phyloP scores from a whole-genome alignment of 2,797 vertebrate species.

The Helicolenus hilgendorfi region DNA sequence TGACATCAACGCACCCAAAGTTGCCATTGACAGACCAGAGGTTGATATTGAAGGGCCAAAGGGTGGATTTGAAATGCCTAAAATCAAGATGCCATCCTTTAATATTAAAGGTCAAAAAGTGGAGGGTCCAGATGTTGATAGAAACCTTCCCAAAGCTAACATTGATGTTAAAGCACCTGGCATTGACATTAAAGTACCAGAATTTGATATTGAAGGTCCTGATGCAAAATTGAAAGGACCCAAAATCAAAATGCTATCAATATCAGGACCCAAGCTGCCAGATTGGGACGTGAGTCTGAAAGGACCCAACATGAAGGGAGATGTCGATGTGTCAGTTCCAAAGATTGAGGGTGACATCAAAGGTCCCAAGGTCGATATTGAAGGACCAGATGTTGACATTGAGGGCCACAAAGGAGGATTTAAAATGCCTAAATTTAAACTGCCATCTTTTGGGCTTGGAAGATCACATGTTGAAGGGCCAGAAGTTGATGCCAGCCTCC shows the following conservation, averaged over 20 bases:
- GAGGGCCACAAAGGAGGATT: slow-evolving; percentile 64
- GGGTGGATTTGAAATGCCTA: background rate
- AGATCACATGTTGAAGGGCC: slow-evolving; percentile 25
- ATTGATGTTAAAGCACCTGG: background rate
- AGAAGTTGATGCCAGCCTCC: background rate
- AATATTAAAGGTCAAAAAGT: too few species aligned
- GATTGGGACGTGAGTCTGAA: background rate
- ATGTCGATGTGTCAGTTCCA: slow-evolving; percentile 22
- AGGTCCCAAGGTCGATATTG: background rate
- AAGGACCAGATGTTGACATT: slow-evolving; percentile 8
- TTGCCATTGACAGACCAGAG: slow-evolving; percentile 24
- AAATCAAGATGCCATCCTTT: too few species aligned
- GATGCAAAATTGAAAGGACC: background rate
- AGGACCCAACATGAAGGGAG: background rate
- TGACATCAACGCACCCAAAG: background rate
- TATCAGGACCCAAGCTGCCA: background rate
- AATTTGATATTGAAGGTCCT: background rate
- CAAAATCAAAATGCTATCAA: too few species aligned
- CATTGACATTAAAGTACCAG: slow-evolving; percentile 8
- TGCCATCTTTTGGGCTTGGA: slow-evolving; percentile 25
- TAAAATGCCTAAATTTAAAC: slow-evolving; percentile 88
- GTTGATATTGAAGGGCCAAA: background rate
- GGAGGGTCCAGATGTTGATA: too few species aligned
- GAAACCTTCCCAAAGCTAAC: too few species aligned
- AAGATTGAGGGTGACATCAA: background rate